These are phyloP conservation scores for Meloidogyne hapla DNA, from an alignment of 1,140 invertebrate genomes.

Conservation along the genomic window DNA sequence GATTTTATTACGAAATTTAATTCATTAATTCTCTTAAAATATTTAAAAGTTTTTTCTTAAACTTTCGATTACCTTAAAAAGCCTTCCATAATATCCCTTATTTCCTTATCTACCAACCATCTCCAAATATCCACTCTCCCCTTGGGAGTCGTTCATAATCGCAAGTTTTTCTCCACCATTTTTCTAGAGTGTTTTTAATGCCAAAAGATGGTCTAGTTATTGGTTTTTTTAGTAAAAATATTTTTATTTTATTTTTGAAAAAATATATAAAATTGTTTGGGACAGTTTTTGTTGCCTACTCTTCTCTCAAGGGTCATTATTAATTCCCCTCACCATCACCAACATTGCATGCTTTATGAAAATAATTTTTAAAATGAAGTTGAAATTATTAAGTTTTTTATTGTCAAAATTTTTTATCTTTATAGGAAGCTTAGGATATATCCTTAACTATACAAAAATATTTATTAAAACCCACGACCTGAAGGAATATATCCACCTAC, in stretches of 20 bases:
- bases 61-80: too few relatives aligned
- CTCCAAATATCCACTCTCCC: neutral
- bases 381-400: neutral
- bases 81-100: neutral
- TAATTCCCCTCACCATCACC: neutral
- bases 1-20: too few relatives aligned
- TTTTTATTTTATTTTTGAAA: neutral
- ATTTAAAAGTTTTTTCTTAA: too few relatives aligned
- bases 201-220: neutral
- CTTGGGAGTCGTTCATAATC: slow-evolving; percentile 2
- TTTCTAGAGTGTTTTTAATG: neutral
- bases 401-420: neutral
- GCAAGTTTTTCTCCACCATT: neutral
- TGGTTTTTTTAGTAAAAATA: neutral
- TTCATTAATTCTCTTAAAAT: too few relatives aligned
- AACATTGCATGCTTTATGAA: neutral
- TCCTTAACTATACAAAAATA: too few relatives aligned
- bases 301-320: slow-evolving; percentile 2
- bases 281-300: neutral
- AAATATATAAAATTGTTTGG: neutral
- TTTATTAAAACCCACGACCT: too few relatives aligned
- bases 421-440: neutral
- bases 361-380: neutral
- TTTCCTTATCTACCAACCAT: neutral
- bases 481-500: too few relatives aligned